Base-by-base conservation (phyloP, 2,888 invertebrate species). In the Danaus chrysippus region DNA sequence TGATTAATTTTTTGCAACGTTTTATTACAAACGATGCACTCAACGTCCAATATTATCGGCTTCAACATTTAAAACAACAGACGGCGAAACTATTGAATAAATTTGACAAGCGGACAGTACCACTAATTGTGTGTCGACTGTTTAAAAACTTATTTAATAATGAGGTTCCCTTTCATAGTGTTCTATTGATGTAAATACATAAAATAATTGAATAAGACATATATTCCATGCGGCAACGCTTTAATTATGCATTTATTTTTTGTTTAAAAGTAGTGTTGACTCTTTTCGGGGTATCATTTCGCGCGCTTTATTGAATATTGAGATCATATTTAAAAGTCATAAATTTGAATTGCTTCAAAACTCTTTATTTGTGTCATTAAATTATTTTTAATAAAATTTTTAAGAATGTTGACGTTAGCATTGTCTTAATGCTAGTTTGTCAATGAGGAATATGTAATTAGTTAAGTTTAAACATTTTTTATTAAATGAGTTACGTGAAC, bases 1-100 rank as follows among this genome's bases (percentile, higher is more conserved):
- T 88, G 84, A 61, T 83, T 83, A 66, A 89, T 85, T 81, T 88
- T 88, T 77, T 87, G 87, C 87, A 90, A 88, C 79, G 87, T 84
- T 89, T 89, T 89, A 74, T 87, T 87, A 81, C 88, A 90, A 87
- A 87, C 84, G 77, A 89, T 88, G 81, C 89, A 90, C 85, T 89
- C 88, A 70, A 91, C 84, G 83, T 89, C 86, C 75, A 90, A 84
- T 79, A 87, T 83, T 78, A 90, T 84, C 67, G 86, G 79, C 73
- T 85, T 82, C 87, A 83, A 88, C 88, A 89, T 89, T 86, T 83
- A 81, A 83, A 88, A 89, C 89, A 90, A 88, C 70, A 76, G 87
- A 73, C 6, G 23, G 57, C 68, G 66, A 69, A 71, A 70, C 62
- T 64, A 65, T 67, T 70, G 68, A 70, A 71, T 75, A 69, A 67